Percentiles rank a stretch among this genome's conserved stretches.
Conservation (phyloP, 2,797 vertebrate genomes). For the Spea hammondii region DNA sequence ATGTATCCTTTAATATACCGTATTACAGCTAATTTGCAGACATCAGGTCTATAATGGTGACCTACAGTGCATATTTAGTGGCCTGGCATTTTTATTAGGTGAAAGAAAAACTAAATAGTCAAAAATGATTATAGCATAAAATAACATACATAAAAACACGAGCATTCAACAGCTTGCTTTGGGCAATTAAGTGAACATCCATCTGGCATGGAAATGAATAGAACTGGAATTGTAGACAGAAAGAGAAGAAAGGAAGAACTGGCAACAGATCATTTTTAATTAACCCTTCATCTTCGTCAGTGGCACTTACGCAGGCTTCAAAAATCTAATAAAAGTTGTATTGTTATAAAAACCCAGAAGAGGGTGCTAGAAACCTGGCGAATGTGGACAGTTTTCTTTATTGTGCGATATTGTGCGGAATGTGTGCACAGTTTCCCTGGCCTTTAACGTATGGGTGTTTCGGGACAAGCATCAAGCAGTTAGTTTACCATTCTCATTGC, state of each 20-base stretch:
- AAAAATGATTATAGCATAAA: neutral
- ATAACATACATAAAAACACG: conserved; percentile 12
- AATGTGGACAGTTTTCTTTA: too few relatives aligned
- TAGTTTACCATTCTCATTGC: conserved; percentile 99
- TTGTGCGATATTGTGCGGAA: too few relatives aligned
- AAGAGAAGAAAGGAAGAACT: neutral
- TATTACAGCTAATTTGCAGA: neutral
- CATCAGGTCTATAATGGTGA: neutral
- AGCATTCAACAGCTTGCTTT: conserved; percentile 33
- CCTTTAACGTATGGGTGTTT: conserved; percentile 22
- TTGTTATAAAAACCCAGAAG: too few relatives aligned
- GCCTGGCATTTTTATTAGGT: neutral
- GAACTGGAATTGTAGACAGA: conserved; percentile 19
- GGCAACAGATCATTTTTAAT: neutral
- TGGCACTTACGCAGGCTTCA: neutral
- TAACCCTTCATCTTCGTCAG: conserved; percentile 21
- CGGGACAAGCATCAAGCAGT: conserved; percentile 68
- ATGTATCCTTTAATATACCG: neutral
- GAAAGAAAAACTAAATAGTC: neutral
- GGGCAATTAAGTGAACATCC: conserved; percentile 17
- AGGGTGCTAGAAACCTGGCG: too few relatives aligned
- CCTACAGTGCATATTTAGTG: neutral
- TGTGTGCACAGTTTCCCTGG: neutral
- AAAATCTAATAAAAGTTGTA: neutral
- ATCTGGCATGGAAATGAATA: conserved; percentile 26